Evolutionary conservation across 2,888 invertebrate species (phyloP).

Genomic region (Melanophora roralis): DNA sequence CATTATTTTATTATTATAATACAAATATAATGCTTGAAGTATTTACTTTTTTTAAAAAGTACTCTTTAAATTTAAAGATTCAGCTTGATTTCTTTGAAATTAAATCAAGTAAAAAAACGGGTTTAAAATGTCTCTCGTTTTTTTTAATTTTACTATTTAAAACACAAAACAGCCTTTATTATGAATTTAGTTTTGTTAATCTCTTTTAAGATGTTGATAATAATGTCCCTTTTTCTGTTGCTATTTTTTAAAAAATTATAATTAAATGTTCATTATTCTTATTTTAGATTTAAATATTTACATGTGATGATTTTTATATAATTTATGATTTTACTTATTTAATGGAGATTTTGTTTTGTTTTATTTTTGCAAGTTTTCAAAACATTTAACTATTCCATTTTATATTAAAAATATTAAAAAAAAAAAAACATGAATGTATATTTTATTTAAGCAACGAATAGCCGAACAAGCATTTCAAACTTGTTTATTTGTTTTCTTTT

Average conservation of each 20-base stretch:
- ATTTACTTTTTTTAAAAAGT: not conserved
- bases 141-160: not conserved
- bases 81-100: not conserved
- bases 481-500: constrained; percentile 18
- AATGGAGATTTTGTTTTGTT: not conserved
- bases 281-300: constrained; percentile 25
- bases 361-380: constrained; percentile 31
- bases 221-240: not conserved
- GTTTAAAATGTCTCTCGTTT: not conserved
- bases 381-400: constrained; percentile 48
- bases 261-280: constrained; percentile 25
- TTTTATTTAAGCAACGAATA: constrained; percentile 60
- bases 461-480: constrained; percentile 41
- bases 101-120: not conserved
- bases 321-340: not conserved
- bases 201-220: constrained; percentile 7
- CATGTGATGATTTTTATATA: constrained; percentile 53
- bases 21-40: no score
- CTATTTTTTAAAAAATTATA: not conserved
- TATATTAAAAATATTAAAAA: constrained; percentile 2
- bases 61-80: no score
- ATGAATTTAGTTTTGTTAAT: constrained; percentile 6
- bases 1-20: no score
- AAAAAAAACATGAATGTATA: not conserved
- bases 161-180: not conserved